Evolutionary conservation across 2,113 vertebrate genomes (phyloP).

Genomic region (Myodes glareolus): DNA sequence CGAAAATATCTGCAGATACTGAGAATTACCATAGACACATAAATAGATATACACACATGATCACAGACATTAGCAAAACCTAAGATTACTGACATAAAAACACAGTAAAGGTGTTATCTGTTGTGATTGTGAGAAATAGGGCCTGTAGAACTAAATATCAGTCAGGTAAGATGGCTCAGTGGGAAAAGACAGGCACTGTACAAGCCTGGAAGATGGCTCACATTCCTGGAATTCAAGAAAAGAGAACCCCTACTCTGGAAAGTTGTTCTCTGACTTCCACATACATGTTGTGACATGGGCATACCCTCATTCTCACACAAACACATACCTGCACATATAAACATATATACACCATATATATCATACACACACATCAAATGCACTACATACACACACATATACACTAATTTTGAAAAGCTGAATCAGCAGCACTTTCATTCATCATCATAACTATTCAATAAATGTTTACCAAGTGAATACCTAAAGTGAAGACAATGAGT

Average conservation of each 20-base stretch:
- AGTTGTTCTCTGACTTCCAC: not conserved
- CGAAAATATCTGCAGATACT: not conserved
- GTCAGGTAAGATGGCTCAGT: not conserved
- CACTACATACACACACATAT: not conserved
- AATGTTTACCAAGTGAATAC: not conserved
- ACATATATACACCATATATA: not conserved
- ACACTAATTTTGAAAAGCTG: not conserved
- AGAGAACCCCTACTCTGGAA: not conserved
- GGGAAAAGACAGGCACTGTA: no score
- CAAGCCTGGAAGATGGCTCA: no score
- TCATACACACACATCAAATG: not conserved
- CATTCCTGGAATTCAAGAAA: not conserved
- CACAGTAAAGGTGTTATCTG: not conserved
- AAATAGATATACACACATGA: not conserved
- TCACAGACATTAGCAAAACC: no score
- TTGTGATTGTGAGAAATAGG: not conserved
- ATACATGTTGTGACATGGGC: not conserved
- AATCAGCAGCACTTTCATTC: not conserved
- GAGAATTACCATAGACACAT: not conserved
- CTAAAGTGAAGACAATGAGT: not conserved
- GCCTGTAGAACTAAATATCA: not conserved
- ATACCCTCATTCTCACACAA: not conserved
- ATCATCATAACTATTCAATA: not conserved
- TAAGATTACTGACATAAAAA: not conserved
- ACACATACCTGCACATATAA: not conserved